Conservation (phyloP, 1,140 invertebrate species). For the Bombus sibiricus region DNA sequence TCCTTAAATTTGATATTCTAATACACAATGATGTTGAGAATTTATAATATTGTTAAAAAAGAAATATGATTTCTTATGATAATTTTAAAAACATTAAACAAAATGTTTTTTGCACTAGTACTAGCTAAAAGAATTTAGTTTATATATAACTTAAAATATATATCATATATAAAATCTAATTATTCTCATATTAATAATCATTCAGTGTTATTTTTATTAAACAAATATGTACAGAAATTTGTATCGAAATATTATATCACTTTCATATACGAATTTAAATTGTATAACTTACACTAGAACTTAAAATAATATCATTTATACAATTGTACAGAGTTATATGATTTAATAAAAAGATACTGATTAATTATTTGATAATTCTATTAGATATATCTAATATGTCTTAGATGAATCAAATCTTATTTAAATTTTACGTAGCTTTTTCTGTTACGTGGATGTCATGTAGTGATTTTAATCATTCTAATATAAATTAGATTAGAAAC, state of each 20-base stretch:
- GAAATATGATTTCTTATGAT: constrained; percentile 25
- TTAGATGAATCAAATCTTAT: background rate
- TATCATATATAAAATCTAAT: background rate
- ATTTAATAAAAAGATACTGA: constrained; percentile 1
- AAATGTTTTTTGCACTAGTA: background rate
- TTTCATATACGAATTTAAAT: background rate
- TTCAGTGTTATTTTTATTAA: constrained; percentile 17
- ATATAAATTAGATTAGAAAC: background rate
- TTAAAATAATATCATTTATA: constrained; percentile 22
- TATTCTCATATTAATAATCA: background rate
- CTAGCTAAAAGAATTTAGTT: background rate
- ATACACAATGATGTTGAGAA: background rate
- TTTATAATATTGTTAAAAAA: constrained; percentile 15
- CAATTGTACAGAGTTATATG: constrained; percentile 23
- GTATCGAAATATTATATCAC: background rate
- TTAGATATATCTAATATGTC: background rate
- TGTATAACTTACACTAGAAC: background rate
- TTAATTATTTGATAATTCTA: background rate
- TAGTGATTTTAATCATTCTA: background rate
- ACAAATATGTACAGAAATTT: background rate
- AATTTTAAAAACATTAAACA: constrained; percentile 8
- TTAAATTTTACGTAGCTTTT: background rate
- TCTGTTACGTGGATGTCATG: background rate
- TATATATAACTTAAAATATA: background rate
- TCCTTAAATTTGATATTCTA: background rate